Percentiles rank a stretch among this genome's conserved stretches.
Conservation (phyloP, 2,113 vertebrate species). For the Bubalus kerabau region DNA sequence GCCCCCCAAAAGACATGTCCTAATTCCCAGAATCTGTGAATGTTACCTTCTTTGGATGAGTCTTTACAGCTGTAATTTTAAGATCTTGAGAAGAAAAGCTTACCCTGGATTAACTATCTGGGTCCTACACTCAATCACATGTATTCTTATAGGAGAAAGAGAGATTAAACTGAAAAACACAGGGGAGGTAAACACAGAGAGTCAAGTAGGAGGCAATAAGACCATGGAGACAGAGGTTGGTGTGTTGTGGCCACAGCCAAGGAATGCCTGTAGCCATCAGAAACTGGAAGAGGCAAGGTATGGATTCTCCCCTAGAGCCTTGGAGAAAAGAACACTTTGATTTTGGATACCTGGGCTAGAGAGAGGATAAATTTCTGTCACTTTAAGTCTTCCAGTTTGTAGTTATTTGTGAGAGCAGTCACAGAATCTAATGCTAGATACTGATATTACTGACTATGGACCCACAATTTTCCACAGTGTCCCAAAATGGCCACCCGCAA, state of each 20-base stretch:
- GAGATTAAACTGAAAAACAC: neutral
- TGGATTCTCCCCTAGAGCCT: neutral
- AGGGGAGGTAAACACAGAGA: neutral
- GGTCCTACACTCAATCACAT: neutral
- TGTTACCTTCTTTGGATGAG: neutral
- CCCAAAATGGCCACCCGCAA: neutral
- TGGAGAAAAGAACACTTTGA: neutral
- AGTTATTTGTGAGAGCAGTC: neutral
- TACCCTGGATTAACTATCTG: neutral
- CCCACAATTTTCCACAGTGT: neutral
- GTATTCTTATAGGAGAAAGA: neutral
- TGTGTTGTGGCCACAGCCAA: neutral
- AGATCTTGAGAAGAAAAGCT: neutral
- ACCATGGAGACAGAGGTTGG: neutral
- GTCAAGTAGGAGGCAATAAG: neutral
- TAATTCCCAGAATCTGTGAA: neutral
- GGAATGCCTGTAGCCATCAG: neutral
- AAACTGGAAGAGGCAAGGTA: neutral
- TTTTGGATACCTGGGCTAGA: neutral
- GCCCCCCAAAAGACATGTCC: neutral
- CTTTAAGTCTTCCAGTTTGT: neutral
- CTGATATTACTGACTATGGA: neutral
- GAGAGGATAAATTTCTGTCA: neutral
- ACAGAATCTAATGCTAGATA: neutral
- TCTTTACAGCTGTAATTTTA: neutral